phyloP scores from a whole-genome alignment of 2,888 invertebrate genomes.

The Dicycla oo region DNA sequence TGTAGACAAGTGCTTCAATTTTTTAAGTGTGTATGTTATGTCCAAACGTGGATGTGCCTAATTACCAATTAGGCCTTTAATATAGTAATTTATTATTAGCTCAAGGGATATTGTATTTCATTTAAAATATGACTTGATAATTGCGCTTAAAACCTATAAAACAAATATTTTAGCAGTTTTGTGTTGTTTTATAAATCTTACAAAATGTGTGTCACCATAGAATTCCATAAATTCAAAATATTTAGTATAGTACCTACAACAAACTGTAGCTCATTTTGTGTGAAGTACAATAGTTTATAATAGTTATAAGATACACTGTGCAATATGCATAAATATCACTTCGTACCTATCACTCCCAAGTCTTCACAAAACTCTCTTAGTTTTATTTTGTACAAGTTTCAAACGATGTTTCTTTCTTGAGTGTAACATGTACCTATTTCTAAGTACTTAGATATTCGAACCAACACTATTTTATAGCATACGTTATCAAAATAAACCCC shows the following conservation, averaged over 20 bases:
- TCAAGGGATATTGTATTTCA: constrained; percentile 60
- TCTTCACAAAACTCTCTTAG: constrained; percentile 49
- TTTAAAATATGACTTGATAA: constrained; percentile 55
- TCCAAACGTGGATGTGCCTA: constrained; percentile 62
- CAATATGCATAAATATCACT: constrained; percentile 58
- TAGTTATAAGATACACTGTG: constrained; percentile 52
- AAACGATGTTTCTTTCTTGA: constrained; percentile 29
- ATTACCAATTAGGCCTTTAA: constrained; percentile 60
- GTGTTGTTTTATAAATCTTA: constrained; percentile 62
- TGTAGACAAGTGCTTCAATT: constrained; percentile 72
- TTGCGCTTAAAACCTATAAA: constrained; percentile 62
- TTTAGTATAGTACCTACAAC: constrained; percentile 57
- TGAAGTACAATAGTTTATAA: constrained; percentile 64
- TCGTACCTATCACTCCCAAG: constrained; percentile 53
- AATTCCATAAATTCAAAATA: constrained; percentile 56
- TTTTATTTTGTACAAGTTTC: constrained; percentile 43
- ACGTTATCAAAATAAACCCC: constrained; percentile 83
- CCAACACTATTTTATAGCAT: constrained; percentile 69
- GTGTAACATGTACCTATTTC: constrained; percentile 57
- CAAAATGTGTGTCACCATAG: constrained; percentile 58
- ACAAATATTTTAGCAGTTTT: constrained; percentile 74
- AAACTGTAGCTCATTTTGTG: constrained; percentile 58
- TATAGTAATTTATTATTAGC: constrained; percentile 63
- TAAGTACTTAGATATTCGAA: constrained; percentile 64
- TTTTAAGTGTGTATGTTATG: constrained; percentile 64